Evolutionary conservation across 2,797 vertebrate genomes (phyloP).

Genomic region (Chaunax sp.): DNA sequence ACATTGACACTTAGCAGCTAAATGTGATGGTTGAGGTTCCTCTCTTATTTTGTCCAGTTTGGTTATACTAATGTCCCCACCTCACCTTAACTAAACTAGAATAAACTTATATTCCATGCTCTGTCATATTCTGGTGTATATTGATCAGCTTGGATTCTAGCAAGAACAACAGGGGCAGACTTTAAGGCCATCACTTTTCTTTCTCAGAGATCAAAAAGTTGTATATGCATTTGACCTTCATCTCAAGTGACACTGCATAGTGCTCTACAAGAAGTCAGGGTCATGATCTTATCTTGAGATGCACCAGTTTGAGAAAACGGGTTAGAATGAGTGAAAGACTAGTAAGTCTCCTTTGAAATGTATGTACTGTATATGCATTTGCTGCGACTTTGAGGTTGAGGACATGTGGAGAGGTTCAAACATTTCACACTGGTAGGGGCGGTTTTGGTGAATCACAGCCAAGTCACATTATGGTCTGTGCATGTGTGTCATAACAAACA

Average conservation of each 20-base stretch:
- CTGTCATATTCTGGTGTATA: not conserved
- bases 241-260: not conserved
- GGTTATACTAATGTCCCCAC: not conserved
- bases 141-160: not conserved
- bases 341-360: not conserved
- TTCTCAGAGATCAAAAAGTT: not conserved
- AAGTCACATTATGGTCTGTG: conserved; percentile 27
- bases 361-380: not conserved
- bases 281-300: not conserved
- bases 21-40: not conserved
- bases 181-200: not conserved
- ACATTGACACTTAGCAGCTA: not conserved
- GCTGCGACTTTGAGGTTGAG: conserved; percentile 6
- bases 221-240: not conserved
- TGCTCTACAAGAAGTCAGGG: not conserved
- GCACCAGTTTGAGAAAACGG: conserved; percentile 5
- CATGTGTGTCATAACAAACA: conserved; percentile 42
- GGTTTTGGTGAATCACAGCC: conserved; percentile 41
- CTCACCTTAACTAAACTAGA: not conserved
- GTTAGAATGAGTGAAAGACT: not conserved
- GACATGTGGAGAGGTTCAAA: conserved; percentile 33
- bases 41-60: not conserved
- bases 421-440: conserved; percentile 18
- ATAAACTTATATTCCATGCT: not conserved
- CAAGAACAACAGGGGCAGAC: not conserved